Percentiles rank a stretch among this genome's conserved stretches.
These are phyloP conservation scores for Rhinichthys osculus DNA, from an alignment of 2,797 vertebrate genomes.

Conservation along the genomic window DNA sequence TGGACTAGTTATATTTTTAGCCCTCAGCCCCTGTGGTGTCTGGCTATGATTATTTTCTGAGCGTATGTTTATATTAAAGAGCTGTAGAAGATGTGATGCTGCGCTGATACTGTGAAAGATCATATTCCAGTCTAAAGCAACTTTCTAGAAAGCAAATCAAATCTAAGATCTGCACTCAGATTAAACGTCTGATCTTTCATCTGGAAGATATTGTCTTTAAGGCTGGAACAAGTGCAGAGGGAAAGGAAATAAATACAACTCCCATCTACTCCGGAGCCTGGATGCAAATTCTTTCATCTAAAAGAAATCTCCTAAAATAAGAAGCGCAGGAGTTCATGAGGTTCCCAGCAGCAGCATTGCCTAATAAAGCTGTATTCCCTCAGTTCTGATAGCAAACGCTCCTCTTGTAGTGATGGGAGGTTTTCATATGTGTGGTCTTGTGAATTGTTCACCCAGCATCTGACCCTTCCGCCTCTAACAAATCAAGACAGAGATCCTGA, in stretches of 20 bases:
- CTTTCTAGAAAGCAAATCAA: background rate
- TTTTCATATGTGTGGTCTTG: conserved; percentile 10
- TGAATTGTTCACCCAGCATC: conserved; percentile 1
- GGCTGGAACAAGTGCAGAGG: background rate
- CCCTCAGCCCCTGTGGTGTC: background rate
- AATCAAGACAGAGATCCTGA: background rate
- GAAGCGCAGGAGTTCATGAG: background rate
- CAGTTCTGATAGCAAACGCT: background rate
- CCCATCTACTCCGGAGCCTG: background rate
- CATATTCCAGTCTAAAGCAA: background rate
- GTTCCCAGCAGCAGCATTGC: background rate
- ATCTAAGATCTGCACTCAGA: background rate
- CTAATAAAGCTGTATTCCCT: background rate
- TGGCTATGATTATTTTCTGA: background rate
- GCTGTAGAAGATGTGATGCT: background rate
- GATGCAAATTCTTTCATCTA: background rate
- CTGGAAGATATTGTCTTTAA: background rate
- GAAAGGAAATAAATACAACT: background rate
- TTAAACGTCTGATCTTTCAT: background rate
- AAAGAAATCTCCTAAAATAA: background rate
- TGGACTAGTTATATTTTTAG: background rate
- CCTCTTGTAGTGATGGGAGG: background rate
- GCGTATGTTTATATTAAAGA: background rate
- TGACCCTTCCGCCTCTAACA: background rate
- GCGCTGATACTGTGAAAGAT: background rate